These are phyloP conservation scores for Mythimna vitellina DNA, from an alignment of 2,888 invertebrate species.

Conservation along the genomic window DNA sequence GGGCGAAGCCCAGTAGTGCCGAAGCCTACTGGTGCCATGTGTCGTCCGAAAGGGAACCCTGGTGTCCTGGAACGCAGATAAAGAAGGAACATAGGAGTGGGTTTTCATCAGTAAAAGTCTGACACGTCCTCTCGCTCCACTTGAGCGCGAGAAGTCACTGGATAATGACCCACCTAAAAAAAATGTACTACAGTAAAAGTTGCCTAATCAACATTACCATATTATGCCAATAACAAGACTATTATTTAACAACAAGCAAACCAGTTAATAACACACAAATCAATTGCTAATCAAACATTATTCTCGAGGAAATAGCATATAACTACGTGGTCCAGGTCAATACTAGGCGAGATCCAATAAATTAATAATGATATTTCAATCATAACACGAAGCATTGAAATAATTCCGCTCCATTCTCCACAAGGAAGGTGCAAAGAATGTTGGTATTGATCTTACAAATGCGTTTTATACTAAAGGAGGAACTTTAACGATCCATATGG, in stretches of 20 bases:
- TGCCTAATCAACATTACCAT: neutral
- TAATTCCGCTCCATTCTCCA: conserved; percentile 27
- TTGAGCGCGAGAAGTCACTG: too few species aligned
- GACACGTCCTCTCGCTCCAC: too few species aligned
- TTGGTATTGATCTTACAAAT: conserved; percentile 18
- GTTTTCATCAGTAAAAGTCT: too few species aligned
- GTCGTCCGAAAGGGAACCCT: too few species aligned
- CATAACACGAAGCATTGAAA: conserved; percentile 4
- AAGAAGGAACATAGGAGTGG: too few species aligned
- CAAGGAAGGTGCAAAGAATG: conserved; percentile 32
- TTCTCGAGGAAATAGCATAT: conserved; percentile 16
- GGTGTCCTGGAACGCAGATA: too few species aligned
- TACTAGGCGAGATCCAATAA: conserved; percentile 1
- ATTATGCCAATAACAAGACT: conserved; percentile 1
- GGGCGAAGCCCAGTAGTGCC: too few species aligned
- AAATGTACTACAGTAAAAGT: conserved; percentile 2
- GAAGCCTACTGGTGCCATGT: too few species aligned
- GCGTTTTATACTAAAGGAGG: conserved; percentile 17
- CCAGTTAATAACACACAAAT: neutral
- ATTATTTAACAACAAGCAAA: conserved; percentile 12
- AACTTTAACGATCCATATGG: neutral
- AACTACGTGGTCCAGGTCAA: conserved; percentile 9
- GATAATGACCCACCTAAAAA: too few species aligned
- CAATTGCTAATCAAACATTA: conserved; percentile 35
- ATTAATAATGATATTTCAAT: conserved; percentile 23